Percentiles rank a stretch among this genome's conserved stretches.
phyloP scores from a whole-genome alignment of 2,797 vertebrate species.

The Sylvia borin region DNA sequence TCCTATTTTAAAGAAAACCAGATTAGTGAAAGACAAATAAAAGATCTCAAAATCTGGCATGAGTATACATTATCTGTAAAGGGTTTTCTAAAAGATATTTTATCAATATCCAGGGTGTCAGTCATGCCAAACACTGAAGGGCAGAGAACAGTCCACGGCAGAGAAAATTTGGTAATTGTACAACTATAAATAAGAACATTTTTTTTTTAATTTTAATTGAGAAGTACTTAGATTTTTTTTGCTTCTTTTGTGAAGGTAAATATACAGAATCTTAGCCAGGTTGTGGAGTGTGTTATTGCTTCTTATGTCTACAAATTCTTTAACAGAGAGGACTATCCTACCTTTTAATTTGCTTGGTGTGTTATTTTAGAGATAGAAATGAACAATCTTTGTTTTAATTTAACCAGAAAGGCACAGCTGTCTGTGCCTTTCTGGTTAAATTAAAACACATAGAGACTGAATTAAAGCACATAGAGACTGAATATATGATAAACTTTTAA shows the following conservation, averaged over 20 bases:
- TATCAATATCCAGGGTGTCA: background rate
- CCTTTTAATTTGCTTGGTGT: background rate
- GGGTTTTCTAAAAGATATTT: background rate
- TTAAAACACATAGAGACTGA: background rate
- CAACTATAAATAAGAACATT: background rate
- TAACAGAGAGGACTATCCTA: background rate
- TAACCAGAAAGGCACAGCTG: background rate
- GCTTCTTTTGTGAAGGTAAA: background rate
- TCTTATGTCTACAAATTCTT: background rate
- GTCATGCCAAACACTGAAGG: background rate
- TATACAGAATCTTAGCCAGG: background rate
- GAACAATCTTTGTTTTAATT: background rate
- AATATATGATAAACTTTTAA: conserved; percentile 22
- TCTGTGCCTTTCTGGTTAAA: background rate
- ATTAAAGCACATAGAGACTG: background rate
- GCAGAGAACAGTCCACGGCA: background rate
- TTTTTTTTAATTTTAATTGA: background rate
- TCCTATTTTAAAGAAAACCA: background rate
- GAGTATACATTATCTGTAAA: background rate
- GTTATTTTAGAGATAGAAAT: conserved; percentile 37
- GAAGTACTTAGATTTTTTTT: background rate
- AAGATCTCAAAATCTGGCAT: background rate
- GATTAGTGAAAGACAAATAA: background rate
- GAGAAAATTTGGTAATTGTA: background rate
- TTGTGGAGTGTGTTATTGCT: background rate